These are phyloP conservation scores for Pogonognathellus flavescens DNA, from an alignment of 1,140 invertebrate genomes.

Conservation along the genomic window DNA sequence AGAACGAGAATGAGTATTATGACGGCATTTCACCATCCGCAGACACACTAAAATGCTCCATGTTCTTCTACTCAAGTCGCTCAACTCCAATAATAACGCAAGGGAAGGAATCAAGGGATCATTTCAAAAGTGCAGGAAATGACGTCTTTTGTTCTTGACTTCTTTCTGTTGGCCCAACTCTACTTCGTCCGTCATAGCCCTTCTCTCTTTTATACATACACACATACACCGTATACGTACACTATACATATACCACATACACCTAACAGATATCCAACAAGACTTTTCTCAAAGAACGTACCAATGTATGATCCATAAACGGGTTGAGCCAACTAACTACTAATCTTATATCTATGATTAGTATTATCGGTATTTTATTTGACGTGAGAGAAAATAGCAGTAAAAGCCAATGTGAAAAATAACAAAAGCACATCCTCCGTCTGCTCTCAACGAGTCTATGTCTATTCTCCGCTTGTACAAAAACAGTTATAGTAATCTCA, in stretches of 20 bases:
- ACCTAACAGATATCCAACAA: no score
- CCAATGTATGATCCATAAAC: neutral
- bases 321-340: neutral
- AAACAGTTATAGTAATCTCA: neutral
- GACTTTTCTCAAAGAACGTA: neutral
- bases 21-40: conserved; percentile 37
- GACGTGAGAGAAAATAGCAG: neutral
- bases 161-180: neutral
- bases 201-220: neutral
- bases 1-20: conserved; percentile 35
- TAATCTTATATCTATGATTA: conserved; percentile 40
- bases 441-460: neutral
- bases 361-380: conserved; percentile 33
- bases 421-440: neutral
- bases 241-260: neutral
- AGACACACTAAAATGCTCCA: conserved; percentile 28
- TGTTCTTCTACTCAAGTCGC: conserved; percentile 3
- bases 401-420: neutral
- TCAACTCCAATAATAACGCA: conserved; percentile 44
- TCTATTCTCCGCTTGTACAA: neutral
- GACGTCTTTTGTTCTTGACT: conserved; percentile 49
- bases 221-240: neutral
- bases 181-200: conserved; percentile 1
- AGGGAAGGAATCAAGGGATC: conserved; percentile 47
- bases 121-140: conserved; percentile 47